These are phyloP conservation scores for Agrilus cyanescens DNA, from an alignment of 2,888 invertebrate genomes.

Conservation along the genomic window DNA sequence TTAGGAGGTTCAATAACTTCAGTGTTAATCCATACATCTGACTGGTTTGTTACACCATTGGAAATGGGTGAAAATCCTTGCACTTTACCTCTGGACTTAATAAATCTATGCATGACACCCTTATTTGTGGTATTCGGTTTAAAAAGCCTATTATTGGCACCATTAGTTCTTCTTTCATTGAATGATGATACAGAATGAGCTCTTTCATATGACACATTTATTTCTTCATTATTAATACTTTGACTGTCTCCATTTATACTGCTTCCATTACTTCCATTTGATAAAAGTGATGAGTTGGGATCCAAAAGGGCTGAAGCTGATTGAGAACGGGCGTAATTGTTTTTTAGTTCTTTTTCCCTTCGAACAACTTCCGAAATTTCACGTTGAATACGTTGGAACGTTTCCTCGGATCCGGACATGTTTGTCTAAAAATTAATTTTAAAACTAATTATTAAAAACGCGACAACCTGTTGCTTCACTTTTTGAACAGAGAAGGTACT, in stretches of 20 bases:
- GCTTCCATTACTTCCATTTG: no score
- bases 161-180: slow-evolving; percentile 10
- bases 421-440: no score
- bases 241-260: neutral
- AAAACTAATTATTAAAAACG: no score
- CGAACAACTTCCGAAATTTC: slow-evolving; percentile 81
- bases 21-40: slow-evolving; percentile 14
- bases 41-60: slow-evolving; percentile 5
- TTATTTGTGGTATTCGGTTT: slow-evolving; percentile 43
- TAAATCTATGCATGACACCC: slow-evolving; percentile 77
- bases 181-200: slow-evolving; percentile 4
- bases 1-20: slow-evolving; percentile 13
- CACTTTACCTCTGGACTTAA: slow-evolving; percentile 66
- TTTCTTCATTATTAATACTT: neutral
- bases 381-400: slow-evolving; percentile 71
- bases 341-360: slow-evolving; percentile 69
- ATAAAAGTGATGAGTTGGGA: slow-evolving; percentile 19
- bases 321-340: slow-evolving; percentile 36
- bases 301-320: slow-evolving; percentile 22
- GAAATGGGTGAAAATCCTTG: slow-evolving; percentile 28
- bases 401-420: slow-evolving; percentile 42
- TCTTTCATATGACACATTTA: slow-evolving; percentile 4
- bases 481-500: no score
- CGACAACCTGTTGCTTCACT: no score
- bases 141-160: slow-evolving; percentile 44